phyloP scores from a whole-genome alignment of 2,113 vertebrate genomes.

The Strix aluco region DNA sequence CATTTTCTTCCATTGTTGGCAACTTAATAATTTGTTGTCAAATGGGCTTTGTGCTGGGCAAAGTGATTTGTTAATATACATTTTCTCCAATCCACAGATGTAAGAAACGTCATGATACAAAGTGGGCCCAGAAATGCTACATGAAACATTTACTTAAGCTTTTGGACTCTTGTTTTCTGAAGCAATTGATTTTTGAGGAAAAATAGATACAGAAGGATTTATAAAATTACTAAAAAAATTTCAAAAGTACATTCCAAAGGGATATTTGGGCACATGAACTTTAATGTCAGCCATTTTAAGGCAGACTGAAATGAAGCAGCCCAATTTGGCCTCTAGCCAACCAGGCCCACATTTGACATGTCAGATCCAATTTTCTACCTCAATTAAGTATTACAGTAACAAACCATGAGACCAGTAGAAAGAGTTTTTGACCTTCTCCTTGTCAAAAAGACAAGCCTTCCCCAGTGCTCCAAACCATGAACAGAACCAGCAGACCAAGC shows the following conservation, averaged over 20 bases:
- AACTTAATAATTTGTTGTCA: background rate
- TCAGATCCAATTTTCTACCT: constrained; percentile 45
- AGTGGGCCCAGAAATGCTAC: background rate
- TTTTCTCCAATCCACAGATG: background rate
- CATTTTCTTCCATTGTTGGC: background rate
- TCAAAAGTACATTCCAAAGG: background rate
- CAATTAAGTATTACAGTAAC: background rate
- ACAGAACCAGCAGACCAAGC: background rate
- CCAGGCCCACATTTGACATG: background rate
- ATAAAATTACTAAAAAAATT: background rate
- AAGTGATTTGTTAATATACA: background rate
- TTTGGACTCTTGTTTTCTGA: background rate
- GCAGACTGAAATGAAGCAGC: background rate
- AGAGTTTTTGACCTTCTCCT: background rate
- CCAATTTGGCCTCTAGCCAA: background rate
- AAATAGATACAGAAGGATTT: background rate
- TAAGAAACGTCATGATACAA: background rate
- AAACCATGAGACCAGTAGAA: background rate
- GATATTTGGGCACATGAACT: background rate
- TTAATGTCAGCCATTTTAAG: constrained; percentile 4
- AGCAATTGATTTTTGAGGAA: background rate
- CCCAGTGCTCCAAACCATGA: background rate
- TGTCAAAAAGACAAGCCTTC: background rate
- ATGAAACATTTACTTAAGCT: background rate
- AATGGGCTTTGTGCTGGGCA: background rate